phyloP scores from a whole-genome alignment of 1,140 invertebrate species.

The Notospermus geniculatus region DNA sequence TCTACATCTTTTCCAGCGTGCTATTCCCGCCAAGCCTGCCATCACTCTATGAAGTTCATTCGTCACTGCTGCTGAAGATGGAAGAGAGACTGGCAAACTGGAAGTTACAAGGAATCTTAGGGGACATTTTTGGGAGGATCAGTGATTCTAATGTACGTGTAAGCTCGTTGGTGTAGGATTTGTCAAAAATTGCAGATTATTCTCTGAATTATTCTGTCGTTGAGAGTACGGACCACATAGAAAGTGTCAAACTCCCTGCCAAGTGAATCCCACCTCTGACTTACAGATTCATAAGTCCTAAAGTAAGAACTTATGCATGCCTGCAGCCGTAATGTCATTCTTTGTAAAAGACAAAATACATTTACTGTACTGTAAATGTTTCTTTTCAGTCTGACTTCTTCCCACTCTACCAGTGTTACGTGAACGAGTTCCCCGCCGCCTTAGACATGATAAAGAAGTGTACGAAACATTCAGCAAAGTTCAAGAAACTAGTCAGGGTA shows the following conservation, averaged over 20 bases:
- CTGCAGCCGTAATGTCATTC: too few relatives aligned
- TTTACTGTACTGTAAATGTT: too few relatives aligned
- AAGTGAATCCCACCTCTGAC: too few relatives aligned
- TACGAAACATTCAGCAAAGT: slow-evolving; percentile 26
- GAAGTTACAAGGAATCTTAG: slow-evolving; percentile 21
- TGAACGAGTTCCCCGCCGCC: slow-evolving; percentile 50
- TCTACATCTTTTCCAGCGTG: slow-evolving; percentile 20
- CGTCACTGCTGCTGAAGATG: slow-evolving; percentile 40
- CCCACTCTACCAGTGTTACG: slow-evolving; percentile 46
- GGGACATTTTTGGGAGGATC: slow-evolving; percentile 17
- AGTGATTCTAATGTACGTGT: slow-evolving; percentile 13
- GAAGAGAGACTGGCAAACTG: slow-evolving; percentile 44
- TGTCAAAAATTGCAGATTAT: too few relatives aligned
- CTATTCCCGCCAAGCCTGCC: slow-evolving; percentile 47
- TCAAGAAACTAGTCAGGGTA: slow-evolving; percentile 50
- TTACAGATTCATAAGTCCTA: too few relatives aligned
- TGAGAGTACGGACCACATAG: too few relatives aligned
- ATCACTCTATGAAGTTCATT: slow-evolving; percentile 49
- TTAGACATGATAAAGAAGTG: slow-evolving; percentile 47
- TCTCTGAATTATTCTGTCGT: too few relatives aligned
- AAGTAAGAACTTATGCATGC: too few relatives aligned
- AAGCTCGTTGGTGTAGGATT: too few relatives aligned
- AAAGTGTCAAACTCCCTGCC: too few relatives aligned
- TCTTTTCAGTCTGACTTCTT: slow-evolving; percentile 32
- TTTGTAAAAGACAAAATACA: too few relatives aligned